A percentile compares a stretch with the other conserved stretches of the same genome.
These are phyloP conservation scores for Candoia aspera DNA, from an alignment of 2,113 vertebrate species.

Conservation along the genomic window DNA sequence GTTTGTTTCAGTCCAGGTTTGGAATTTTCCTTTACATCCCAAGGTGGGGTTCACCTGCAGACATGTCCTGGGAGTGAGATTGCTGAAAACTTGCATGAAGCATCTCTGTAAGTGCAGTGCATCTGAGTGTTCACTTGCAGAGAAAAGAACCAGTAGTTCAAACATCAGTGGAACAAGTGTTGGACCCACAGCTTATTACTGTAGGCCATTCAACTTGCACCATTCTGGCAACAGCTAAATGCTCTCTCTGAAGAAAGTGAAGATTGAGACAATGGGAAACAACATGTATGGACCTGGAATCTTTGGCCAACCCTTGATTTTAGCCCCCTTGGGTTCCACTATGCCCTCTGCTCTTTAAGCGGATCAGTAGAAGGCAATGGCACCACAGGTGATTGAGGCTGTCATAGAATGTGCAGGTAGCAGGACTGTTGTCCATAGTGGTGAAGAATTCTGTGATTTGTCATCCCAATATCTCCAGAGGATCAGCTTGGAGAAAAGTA, in stretches of 20 bases:
- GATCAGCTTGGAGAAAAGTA: not conserved
- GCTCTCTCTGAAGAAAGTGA: not conserved
- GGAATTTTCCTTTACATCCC: not conserved
- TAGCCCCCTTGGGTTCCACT: not conserved
- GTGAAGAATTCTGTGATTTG: not conserved
- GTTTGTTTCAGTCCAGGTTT: slow-evolving; percentile 61
- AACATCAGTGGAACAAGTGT: not conserved
- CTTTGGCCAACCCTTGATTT: not conserved
- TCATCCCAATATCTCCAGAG: not conserved
- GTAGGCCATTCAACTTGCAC: not conserved
- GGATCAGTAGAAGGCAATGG: not conserved
- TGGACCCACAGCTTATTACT: not conserved
- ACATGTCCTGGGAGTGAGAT: not conserved
- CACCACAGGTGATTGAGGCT: not conserved
- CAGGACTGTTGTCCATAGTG: not conserved
- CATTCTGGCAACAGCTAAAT: not conserved
- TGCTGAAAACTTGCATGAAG: not conserved
- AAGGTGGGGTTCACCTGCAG: not conserved
- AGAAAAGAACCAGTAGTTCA: not conserved
- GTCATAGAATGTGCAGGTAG: not conserved
- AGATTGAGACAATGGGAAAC: not conserved
- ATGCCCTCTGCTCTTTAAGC: not conserved
- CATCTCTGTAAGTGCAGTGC: not conserved
- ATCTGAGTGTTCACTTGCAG: not conserved
- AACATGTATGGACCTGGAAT: not conserved